phyloP scores from a whole-genome alignment of 2,113 vertebrate genomes.

The Syrmaticus mikado region DNA sequence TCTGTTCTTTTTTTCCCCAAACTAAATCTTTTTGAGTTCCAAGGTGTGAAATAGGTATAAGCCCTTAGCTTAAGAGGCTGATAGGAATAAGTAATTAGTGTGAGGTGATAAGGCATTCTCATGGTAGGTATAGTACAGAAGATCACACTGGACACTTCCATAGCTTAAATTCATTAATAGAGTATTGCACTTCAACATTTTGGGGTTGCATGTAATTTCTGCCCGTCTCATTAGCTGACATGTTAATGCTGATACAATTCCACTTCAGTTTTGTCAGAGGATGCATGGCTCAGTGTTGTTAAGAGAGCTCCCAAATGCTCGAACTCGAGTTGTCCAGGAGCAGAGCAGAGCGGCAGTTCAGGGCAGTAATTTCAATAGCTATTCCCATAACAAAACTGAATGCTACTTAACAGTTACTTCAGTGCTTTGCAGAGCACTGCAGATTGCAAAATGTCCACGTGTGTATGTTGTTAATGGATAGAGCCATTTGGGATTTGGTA shows the following conservation, averaged over 20 bases:
- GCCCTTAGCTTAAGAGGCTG: not conserved
- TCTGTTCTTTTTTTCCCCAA: not conserved
- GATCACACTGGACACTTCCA: not conserved
- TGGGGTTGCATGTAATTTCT: not conserved
- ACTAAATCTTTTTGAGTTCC: not conserved
- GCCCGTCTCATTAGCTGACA: not conserved
- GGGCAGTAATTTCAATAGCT: not conserved
- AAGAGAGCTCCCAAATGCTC: not conserved
- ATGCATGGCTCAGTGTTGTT: not conserved
- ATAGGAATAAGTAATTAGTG: not conserved
- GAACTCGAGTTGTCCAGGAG: not conserved
- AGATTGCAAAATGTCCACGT: not conserved
- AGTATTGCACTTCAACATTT: not conserved
- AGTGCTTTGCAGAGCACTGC: not conserved
- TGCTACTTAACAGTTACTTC: not conserved
- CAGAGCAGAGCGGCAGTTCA: not conserved
- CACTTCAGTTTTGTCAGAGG: not conserved
- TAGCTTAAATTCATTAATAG: not conserved
- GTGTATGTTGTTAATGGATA: not conserved
- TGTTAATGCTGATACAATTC: not conserved
- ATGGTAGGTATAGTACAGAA: not conserved
- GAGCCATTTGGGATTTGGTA: not conserved
- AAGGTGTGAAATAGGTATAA: not conserved
- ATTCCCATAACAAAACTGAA: not conserved
- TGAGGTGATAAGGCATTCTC: not conserved